Conservation (phyloP, 1,140 invertebrate genomes). For the Zophobas morio region DNA sequence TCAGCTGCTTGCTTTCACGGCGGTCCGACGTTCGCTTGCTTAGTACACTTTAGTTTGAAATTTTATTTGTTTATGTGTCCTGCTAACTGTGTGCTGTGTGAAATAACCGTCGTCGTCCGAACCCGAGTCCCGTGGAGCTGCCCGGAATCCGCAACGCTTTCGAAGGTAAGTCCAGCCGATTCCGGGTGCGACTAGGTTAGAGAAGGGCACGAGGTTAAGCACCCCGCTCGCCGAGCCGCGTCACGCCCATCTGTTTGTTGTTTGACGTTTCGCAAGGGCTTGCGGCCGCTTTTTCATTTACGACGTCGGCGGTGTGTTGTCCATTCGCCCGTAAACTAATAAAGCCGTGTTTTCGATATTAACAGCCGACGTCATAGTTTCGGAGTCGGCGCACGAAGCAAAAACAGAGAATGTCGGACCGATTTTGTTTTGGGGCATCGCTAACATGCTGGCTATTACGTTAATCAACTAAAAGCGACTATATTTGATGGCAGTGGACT, state of each 20-base stretch:
- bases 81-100: constrained; percentile 63
- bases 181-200: constrained; percentile 56
- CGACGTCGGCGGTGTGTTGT: constrained; percentile 3
- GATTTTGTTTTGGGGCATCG: constrained; percentile 2
- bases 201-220: constrained; percentile 61
- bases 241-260: constrained; percentile 55
- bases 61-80: constrained; percentile 66
- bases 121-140: constrained; percentile 34
- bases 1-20: constrained; percentile 66
- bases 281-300: constrained; percentile 23
- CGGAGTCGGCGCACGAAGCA: constrained; percentile 29
- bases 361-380: constrained; percentile 15
- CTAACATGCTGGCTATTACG: too few species aligned
- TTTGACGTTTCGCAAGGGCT: constrained; percentile 24
- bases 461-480: too few species aligned
- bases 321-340: constrained; percentile 15
- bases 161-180: constrained; percentile 41
- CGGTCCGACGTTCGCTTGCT: constrained; percentile 64
- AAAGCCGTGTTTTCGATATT: constrained; percentile 21
- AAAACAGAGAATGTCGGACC: not conserved
- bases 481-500: too few species aligned
- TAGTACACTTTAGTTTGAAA: constrained; percentile 65
- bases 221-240: constrained; percentile 56
- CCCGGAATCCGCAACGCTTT: constrained; percentile 35
- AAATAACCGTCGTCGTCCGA: constrained; percentile 46